Conservation (phyloP, 2,797 vertebrate species). For the Phyllotis vaccarum region DNA sequence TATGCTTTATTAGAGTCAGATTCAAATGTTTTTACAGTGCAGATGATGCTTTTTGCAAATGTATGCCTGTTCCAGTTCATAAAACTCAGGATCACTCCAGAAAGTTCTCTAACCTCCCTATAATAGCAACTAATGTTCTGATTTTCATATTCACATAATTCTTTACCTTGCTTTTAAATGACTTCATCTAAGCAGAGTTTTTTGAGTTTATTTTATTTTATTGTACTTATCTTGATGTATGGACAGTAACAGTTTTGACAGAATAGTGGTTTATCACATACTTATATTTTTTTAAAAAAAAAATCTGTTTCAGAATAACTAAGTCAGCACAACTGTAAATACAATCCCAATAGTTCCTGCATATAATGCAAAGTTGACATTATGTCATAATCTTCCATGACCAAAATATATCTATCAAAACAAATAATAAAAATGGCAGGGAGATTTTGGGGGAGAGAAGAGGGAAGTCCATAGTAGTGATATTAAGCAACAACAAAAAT, state of each 20-base stretch:
- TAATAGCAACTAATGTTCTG: background rate
- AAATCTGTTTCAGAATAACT: slow-evolving; percentile 3
- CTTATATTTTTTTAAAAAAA: too few relatives aligned
- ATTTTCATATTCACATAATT: background rate
- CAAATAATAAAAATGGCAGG: background rate
- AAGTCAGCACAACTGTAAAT: background rate
- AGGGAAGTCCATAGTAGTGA: too few relatives aligned
- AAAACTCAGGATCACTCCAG: background rate
- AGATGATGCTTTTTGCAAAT: background rate
- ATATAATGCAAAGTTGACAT: background rate
- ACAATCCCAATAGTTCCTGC: background rate
- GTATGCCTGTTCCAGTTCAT: background rate
- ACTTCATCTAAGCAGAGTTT: background rate
- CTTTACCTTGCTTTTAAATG: background rate
- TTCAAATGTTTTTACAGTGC: background rate
- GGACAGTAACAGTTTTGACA: background rate
- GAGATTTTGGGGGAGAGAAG: background rate
- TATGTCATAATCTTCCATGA: background rate
- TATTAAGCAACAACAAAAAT: background rate
- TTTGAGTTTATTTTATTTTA: background rate
- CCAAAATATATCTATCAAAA: background rate
- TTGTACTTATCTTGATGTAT: background rate
- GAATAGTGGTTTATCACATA: background rate
- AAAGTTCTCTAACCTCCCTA: background rate
- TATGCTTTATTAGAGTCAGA: background rate